Base-by-base conservation (phyloP, 2,888 invertebrate species). In the Thymelicus acteon region DNA sequence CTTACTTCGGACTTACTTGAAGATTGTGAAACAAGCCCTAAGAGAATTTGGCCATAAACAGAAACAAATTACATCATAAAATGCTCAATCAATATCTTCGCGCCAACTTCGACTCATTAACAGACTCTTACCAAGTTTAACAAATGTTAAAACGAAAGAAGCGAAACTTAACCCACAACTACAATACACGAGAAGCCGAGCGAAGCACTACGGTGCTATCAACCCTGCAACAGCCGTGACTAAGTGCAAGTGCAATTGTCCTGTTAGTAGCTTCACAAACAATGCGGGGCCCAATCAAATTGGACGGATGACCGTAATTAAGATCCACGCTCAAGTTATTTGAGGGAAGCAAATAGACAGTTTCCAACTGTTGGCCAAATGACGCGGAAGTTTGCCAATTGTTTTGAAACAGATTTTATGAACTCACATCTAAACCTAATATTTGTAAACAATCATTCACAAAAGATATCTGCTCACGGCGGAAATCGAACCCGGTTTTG, bases 241-340 rank as follows among this genome's bases (percentile, higher is more conserved):
- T 82, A 82, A 86, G 81, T 85, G 87, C 86, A 86, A 81, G 84
- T 84, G 86, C 87, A 89, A 87, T 86, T 85, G 88, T 83, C 85
- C 86, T 82, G 86, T 88, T 87, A 85, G 82, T 76, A 72, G 81
- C 80, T 81, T 78, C 77, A 80, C 89, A 91, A 91, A 91, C 90
- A 91, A 88, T 86, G 87, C 84, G 83, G 82, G 83, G 80, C 80
- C 85, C 88, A 90, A 90, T 91, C 89, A 87, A 86, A 86, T 84
- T 78, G 76, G 79, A 84, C 90, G 91, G 90, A 92, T 89, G 90
- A 80, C 79, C 78, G 89, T 89, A 91, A 92, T 91, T 90, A 92
- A 92, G 90, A 90, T 69, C 62, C 39, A 69, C 77, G 78, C 82
- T 84, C 83, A 85, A 89, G 86, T 88, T 87, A 88, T 90, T 90